Base-by-base conservation (phyloP, 2,888 invertebrate genomes). In the Agonopterix alstromeriana region DNA sequence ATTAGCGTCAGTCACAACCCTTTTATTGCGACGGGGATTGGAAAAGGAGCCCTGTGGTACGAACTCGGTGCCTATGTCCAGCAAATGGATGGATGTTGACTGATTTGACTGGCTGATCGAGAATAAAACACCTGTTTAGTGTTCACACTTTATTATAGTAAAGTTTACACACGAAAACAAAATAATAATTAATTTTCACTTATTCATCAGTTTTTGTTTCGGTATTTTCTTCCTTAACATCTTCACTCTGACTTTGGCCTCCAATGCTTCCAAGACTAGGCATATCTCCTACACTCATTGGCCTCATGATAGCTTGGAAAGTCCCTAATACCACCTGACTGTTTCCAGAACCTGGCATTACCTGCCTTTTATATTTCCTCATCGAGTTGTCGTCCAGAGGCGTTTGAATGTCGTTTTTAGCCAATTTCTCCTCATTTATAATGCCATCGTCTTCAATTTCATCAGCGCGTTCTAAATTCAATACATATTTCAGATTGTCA, bases 251-350 rank as follows among this genome's bases (percentile, higher is more conserved):
- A 43, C 17, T 48, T 35, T 35, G 10, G 8, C n/a, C 27, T n/a
- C 8, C 9, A 9, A 35, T 10, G 10, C 11, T 14, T n/a, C 50
- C 50, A 11, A 50, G 10, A n/a, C 44, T n/a, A 7, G 58, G 53
- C 12, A 59, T 35, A 36, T 53, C 54, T 1, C 64, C 62, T 7
- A 63, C 38, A 36, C 65, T 60, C 59, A 70, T 58, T 7, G 73
- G 73, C 35, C 67, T 65, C 61, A 72, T 68, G 14, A 73, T 57
- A 8, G 75, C 71, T 56, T 76, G 77, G 48, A 77, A 77, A 0
- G 71, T 73, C 0, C 77, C 75, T 36, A 74, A 46, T 2, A 75
- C 58, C 54, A 76, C 61, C 38, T 73, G 69, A 3, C 43, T 50
- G 8, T 44, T 41, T 1, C 43, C 49, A 10, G 45, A 5, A n/a